These are phyloP conservation scores for Halictus quadricinctus DNA, from an alignment of 2,888 invertebrate genomes.

Conservation along the genomic window DNA sequence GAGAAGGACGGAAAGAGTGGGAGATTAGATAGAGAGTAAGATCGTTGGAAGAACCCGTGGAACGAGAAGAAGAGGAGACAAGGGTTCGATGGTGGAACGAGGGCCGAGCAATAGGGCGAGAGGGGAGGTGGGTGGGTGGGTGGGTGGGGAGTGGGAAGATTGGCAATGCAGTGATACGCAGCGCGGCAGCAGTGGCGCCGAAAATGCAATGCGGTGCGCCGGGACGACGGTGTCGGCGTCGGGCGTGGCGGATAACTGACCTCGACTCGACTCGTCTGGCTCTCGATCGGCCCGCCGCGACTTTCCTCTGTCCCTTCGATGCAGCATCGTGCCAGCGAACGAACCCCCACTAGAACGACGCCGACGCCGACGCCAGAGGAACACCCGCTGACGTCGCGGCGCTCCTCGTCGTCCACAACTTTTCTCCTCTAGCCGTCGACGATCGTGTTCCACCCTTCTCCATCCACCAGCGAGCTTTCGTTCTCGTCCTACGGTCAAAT, in stretches of 20 bases:
- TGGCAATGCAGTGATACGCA: slow-evolving; percentile 74
- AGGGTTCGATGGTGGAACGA: not conserved
- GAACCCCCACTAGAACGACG: slow-evolving; percentile 38
- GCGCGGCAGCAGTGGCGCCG: slow-evolving; percentile 68
- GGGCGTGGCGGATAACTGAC: slow-evolving; percentile 80
- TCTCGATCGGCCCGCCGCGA: slow-evolving; percentile 58
- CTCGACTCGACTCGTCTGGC: slow-evolving; percentile 72
- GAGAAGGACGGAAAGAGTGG: not conserved
- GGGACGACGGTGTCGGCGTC: slow-evolving; percentile 70
- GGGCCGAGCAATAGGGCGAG: not conserved
- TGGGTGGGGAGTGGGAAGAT: slow-evolving; percentile 58
- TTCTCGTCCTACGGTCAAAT: slow-evolving; percentile 58
- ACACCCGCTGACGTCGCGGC: slow-evolving; percentile 28
- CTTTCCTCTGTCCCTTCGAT: slow-evolving; percentile 36
- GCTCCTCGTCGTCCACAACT: slow-evolving; percentile 29
- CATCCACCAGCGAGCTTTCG: slow-evolving; percentile 34
- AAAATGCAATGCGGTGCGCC: slow-evolving; percentile 75
- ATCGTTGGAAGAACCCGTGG: slow-evolving; percentile 7
- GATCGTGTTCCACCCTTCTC: slow-evolving; percentile 23
- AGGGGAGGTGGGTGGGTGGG: slow-evolving; percentile 38
- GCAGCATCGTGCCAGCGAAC: slow-evolving; percentile 48
- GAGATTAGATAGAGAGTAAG: slow-evolving; percentile 20
- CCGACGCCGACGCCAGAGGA: slow-evolving; percentile 11
- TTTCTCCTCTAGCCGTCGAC: slow-evolving; percentile 28
- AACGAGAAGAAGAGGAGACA: slow-evolving; percentile 15